A percentile compares a stretch with the other conserved stretches of the same genome.
Conservation (phyloP, 2,888 invertebrate genomes). For the Pheosia gnoma region DNA sequence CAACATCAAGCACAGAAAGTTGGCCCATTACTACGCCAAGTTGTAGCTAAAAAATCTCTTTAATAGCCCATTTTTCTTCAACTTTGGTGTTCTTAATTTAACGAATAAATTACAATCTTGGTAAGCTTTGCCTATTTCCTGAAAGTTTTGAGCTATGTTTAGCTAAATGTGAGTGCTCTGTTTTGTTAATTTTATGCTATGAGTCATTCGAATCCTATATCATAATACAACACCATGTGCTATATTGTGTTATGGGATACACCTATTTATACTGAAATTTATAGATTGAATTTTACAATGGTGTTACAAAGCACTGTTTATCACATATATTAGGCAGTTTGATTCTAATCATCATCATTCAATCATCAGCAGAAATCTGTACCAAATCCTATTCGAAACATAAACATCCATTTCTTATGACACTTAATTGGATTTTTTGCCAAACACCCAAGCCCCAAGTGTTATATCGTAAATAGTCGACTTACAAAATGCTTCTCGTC, state of each 20-base stretch:
- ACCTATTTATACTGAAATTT: too few species aligned
- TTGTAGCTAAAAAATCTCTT: conserved; percentile 31
- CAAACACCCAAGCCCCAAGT: conserved; percentile 18
- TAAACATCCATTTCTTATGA: too few species aligned
- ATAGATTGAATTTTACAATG: too few species aligned
- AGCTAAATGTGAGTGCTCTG: background rate
- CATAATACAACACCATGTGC: too few species aligned
- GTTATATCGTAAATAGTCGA: conserved; percentile 33
- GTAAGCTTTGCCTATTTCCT: conserved; percentile 16
- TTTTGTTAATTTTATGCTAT: background rate
- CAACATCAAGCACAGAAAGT: conserved; percentile 18
- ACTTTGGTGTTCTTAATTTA: conserved; percentile 31
- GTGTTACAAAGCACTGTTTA: too few species aligned
- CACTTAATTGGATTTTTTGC: background rate
- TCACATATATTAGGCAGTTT: too few species aligned
- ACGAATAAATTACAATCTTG: conserved; percentile 32
- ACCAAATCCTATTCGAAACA: too few species aligned
- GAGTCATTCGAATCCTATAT: too few species aligned
- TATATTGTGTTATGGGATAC: too few species aligned
- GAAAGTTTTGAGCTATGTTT: conserved; percentile 16
- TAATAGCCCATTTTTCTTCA: conserved; percentile 35
- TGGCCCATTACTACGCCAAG: conserved; percentile 30
- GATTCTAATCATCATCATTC: too few species aligned
- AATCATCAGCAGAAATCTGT: too few species aligned
- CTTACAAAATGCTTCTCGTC: conserved; percentile 22